These are phyloP conservation scores for Subanguina moxae DNA, from an alignment of 1,140 invertebrate species.

Conservation along the genomic window DNA sequence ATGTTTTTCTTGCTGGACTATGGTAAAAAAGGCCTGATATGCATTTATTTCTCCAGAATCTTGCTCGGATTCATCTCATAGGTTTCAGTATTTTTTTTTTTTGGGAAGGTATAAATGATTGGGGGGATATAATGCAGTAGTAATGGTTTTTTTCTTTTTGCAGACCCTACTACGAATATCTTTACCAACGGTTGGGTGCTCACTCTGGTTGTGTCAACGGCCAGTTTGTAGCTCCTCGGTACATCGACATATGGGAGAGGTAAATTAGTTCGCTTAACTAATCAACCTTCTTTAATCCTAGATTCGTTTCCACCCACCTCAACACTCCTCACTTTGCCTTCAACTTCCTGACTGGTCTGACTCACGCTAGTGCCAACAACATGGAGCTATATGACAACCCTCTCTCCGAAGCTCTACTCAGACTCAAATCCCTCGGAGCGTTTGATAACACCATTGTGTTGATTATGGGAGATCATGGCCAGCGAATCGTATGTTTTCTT, in stretches of 20 bases:
- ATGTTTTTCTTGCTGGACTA: no score
- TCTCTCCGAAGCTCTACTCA: constrained; percentile 16
- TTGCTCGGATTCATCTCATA: no score
- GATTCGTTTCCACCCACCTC: constrained; percentile 10
- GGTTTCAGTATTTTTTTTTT: no score
- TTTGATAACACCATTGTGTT: constrained; percentile 61
- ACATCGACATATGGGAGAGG: constrained; percentile 46
- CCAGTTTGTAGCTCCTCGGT: constrained; percentile 16
- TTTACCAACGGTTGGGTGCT: constrained; percentile 27
- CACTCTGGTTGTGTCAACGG: constrained; percentile 28
- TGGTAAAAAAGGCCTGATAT: no score
- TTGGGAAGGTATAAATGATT: no score
- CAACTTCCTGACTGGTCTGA: constrained; percentile 50
- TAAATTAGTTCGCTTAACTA: constrained; percentile 14
- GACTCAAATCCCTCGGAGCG: constrained; percentile 16
- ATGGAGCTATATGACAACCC: constrained; percentile 38
- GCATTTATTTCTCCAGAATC: no score
- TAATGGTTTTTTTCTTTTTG: constrained; percentile 1
- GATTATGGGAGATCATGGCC: constrained; percentile 62
- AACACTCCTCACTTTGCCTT: constrained; percentile 52
- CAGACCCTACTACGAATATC: constrained; percentile 36
- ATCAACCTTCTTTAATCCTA: neutral
- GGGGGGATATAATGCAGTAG: no score
- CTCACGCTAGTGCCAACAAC: constrained; percentile 43
- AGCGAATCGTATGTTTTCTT: constrained; percentile 40